Percentiles rank a stretch among this genome's conserved stretches.
These are phyloP conservation scores for Eilema depressum DNA, from an alignment of 2,888 invertebrate species.

Conservation along the genomic window DNA sequence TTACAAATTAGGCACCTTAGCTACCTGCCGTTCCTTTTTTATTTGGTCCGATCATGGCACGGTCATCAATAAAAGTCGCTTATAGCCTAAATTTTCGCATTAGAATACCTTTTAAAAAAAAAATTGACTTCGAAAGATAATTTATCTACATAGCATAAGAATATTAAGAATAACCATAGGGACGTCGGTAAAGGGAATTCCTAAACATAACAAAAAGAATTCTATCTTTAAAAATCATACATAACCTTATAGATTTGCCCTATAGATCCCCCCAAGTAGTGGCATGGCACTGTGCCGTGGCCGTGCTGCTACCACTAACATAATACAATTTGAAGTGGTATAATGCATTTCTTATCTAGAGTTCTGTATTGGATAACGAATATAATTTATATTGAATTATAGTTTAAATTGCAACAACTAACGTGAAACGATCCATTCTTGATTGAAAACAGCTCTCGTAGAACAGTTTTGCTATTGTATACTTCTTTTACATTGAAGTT, in stretches of 20 bases:
- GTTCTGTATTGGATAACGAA: constrained; percentile 31
- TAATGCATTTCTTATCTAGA: constrained; percentile 18
- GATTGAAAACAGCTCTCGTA: constrained; percentile 11
- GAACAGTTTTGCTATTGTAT: neutral
- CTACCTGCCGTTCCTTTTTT: neutral
- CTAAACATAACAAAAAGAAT: too few species aligned
- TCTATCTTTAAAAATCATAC: too few species aligned
- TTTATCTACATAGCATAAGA: too few species aligned
- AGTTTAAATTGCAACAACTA: constrained; percentile 26
- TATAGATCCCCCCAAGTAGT: neutral
- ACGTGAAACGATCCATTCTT: constrained; percentile 20
- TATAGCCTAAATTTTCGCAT: neutral
- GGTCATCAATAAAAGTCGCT: neutral
- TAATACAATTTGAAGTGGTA: constrained; percentile 41
- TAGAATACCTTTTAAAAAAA: too few species aligned
- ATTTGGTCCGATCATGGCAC: neutral
- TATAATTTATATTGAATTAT: constrained; percentile 18
- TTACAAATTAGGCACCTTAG: neutral
- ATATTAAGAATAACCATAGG: too few species aligned
- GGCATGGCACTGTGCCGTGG: too few species aligned
- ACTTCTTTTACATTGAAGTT: too few species aligned
- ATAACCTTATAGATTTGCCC: too few species aligned
- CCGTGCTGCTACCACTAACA: constrained; percentile 1
- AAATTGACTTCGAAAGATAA: too few species aligned
- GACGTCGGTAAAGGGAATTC: too few species aligned